Evolutionary conservation across 30 jellyfish, hydroid and myxozoan species (phyloP).

Genomic region (Calvadosia cruxmelitensis): DNA sequence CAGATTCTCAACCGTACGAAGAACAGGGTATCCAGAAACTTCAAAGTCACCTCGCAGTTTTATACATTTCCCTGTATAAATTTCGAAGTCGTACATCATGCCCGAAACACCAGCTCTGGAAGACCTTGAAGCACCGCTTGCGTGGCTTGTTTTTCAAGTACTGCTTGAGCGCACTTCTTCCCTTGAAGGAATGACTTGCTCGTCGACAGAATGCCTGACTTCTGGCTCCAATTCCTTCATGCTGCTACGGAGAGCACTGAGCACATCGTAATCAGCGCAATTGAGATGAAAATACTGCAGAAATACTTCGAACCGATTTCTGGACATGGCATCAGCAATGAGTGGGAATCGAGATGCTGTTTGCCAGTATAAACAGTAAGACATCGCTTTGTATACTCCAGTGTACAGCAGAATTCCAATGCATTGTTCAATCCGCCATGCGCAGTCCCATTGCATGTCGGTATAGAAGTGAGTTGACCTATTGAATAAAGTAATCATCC

Average conservation of each 20-base stretch:
- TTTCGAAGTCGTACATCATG: conserved; percentile 13
- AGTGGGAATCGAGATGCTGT: conserved; percentile 1
- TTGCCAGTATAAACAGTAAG: conserved; percentile 7
- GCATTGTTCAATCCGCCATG: conserved; percentile 5
- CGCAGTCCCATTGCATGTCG: too few relatives aligned
- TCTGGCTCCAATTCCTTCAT: too few relatives aligned
- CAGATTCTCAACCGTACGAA: conserved; percentile 2
- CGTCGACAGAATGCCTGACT: too few relatives aligned
- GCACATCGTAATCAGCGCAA: not conserved
- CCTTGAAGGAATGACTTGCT: too few relatives aligned
- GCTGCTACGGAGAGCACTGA: conserved; percentile 1
- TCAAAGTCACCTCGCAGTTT: conserved; percentile 9
- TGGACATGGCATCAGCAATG: too few relatives aligned
- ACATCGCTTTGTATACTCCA: conserved; percentile 4
- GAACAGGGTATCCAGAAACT: conserved; percentile 6
- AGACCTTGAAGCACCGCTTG: conserved; percentile 9
- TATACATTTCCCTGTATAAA: conserved; percentile 6
- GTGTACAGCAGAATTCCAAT: conserved; percentile 9
- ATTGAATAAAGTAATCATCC: too few relatives aligned
- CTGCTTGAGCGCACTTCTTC: too few relatives aligned
- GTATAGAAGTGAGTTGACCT: too few relatives aligned
- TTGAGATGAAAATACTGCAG: not conserved
- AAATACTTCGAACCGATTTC: too few relatives aligned
- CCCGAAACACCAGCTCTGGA: conserved; percentile 18
- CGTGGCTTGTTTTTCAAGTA: too few relatives aligned